These are phyloP conservation scores for Chaetura pelagica DNA, from an alignment of 2,113 vertebrate genomes.

Conservation along the genomic window DNA sequence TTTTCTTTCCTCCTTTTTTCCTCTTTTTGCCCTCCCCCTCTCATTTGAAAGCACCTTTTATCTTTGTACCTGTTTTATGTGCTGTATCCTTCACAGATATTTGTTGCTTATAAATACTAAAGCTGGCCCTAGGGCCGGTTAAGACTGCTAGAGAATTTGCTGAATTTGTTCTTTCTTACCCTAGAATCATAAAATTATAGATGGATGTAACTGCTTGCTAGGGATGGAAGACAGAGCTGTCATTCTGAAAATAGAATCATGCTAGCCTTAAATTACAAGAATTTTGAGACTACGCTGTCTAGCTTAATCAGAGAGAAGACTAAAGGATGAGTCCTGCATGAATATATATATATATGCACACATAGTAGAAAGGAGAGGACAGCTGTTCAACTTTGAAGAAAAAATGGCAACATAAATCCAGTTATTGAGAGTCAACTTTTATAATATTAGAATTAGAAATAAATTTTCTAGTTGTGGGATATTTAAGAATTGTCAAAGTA, in stretches of 20 bases:
- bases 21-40: background rate
- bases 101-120: background rate
- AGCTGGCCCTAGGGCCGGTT: background rate
- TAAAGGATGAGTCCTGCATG: background rate
- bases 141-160: background rate
- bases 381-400: background rate
- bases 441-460: background rate
- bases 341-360: background rate
- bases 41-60: background rate
- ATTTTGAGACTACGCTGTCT: background rate
- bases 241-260: slow-evolving; percentile 28
- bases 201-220: background rate
- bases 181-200: background rate
- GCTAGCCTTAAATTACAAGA: background rate
- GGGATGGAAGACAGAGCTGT: background rate
- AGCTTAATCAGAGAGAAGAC: background rate
- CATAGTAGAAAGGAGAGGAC: background rate
- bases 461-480: background rate
- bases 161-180: background rate
- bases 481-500: background rate
- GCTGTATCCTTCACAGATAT: background rate
- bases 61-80: background rate
- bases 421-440: background rate
- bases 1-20: too few relatives aligned
- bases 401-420: background rate